Evolutionary conservation across 2,797 vertebrate species (phyloP), one percentile per base, ranked within the genome.

Genomic region (Lepus townsendii): DNA sequence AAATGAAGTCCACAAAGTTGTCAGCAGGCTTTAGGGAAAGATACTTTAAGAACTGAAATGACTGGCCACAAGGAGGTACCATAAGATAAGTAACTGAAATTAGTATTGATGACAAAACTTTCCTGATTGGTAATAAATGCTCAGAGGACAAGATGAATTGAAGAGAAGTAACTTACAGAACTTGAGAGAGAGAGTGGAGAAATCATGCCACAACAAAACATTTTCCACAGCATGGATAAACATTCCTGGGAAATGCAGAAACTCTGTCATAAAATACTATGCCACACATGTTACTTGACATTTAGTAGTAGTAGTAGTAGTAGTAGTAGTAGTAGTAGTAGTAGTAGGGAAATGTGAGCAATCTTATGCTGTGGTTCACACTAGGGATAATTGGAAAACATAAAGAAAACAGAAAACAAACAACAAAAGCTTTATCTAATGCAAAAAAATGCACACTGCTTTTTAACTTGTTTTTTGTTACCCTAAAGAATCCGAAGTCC

Each of bases 381-480:
- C 27, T 86, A 68, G 19, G 57, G 85, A 80, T 83, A 90, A 87
- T 11, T 2, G 20, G 88, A 26, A 80, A 90, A 88, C 47, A 30
- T 73, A 88, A 93, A 65, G 14, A 38, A 47, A 93, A 68, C 42
- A 80, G 27, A 35, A 82, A 63, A 26, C 27, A 73, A 88, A 62
- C 22, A 75, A 73, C n/a, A 63, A 63, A 83, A 69, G 5, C 10
- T 32, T 89, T 54, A 91, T 83, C 78, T 89, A 71, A 87, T 84
- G 32, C 14, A 94, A 77, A 47, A 68, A 77, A 78, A 91, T 32
- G 5, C 2, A 38, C 16, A 60, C 93, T 96, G 42, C 76, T n/a
- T 62, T 96, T 95, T 83, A 72, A n/a, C 14, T 78, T 83, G 9
- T 91, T 86, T 20, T 90, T 91, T 84, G 27, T 87, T 95, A 79